Base-by-base conservation (phyloP, 2,113 vertebrate genomes). In the Cyanocitta stelleri region DNA sequence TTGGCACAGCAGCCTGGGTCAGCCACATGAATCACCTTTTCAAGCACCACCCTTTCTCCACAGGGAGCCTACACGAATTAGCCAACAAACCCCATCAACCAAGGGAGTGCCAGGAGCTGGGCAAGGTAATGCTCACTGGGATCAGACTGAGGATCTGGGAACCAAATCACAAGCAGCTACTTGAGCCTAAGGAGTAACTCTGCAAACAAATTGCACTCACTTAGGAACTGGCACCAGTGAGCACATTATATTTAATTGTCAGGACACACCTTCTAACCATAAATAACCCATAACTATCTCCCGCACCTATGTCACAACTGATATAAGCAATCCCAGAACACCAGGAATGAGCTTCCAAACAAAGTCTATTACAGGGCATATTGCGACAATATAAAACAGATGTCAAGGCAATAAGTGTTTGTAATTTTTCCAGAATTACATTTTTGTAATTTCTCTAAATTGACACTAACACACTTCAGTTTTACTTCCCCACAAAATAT, bases 201-300 rank as follows among this genome's bases (percentile, higher is more conserved):
- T 15, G 16, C 68, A 90, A 93, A 77, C 64, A 83, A 82, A 72
- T 35, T 43, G 44, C 20, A 27, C n/a, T 64, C 43, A 21, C 32
- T 69, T 3, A 71, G 56, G 56, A 27, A 49, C 39, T 56, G 76
- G 68, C 81, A 61, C 72, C 80, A 80, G 43, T 22, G 19, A 80
- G 52, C 13, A 33, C 43, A 62, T 77, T 73, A 33, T 5, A 44
- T 49, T 46, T 83, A 73, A 93, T 87, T 68, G 48, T 51, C n/a
- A 78, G 66, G 69, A 81, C 89, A 84, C 89, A 72, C 83, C 95
- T 90, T 94, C 83, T 72, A 72, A 72, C 69, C 90, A 79, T 43
- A 96, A 95, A 78, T 85, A 84, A 55, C 52, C 61, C 64, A 27
- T 29, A 87, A 90, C 30, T 74, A 90, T 10, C 59, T 74, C 52